Conservation (phyloP, 2,888 invertebrate species). For the Microplitis manilae region DNA sequence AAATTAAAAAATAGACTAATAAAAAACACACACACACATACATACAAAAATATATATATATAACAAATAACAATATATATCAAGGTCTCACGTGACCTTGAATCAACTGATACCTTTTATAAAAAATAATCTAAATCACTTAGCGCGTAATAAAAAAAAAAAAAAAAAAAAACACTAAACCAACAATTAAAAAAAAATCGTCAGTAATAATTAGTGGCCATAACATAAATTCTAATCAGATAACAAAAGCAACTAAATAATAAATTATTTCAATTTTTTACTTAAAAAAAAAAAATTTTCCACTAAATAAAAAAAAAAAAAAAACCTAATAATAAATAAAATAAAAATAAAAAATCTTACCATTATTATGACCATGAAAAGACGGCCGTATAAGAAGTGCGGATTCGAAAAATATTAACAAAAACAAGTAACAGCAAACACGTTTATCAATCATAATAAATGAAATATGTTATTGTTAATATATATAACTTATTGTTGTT, state of each 20-base stretch:
- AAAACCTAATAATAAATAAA: neutral
- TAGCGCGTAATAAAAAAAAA: no score
- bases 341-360: constrained; percentile 74
- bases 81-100: constrained; percentile 1
- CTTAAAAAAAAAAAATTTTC: no score
- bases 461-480: constrained; percentile 36
- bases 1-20: neutral
- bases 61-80: no score
- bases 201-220: no score
- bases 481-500: constrained; percentile 35
- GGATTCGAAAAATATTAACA: constrained; percentile 79
- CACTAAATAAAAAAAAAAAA: no score
- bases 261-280: no score
- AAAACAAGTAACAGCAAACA: constrained; percentile 79
- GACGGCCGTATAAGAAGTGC: constrained; percentile 80
- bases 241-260: no score
- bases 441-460: constrained; percentile 75
- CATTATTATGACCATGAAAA: constrained; percentile 83
- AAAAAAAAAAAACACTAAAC: no score
- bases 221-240: no score
- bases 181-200: no score
- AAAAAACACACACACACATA: neutral
- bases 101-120: neutral
- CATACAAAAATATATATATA: no score
- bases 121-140: no score